Percentiles rank a stretch among this genome's conserved stretches.
These are phyloP conservation scores for Kryptolebias ocellatus DNA, from an alignment of 2,797 vertebrate species.

Conservation along the genomic window DNA sequence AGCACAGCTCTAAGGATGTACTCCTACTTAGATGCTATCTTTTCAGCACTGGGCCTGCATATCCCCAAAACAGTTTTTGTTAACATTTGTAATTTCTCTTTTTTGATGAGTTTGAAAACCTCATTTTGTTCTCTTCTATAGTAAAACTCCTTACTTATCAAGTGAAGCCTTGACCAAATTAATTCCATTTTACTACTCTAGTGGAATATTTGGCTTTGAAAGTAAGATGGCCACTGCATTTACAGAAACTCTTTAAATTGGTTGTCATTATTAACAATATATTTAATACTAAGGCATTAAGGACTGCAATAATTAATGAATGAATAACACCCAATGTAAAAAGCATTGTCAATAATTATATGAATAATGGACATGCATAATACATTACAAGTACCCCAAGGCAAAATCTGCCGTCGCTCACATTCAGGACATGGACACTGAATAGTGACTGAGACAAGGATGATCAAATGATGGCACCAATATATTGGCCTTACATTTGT, in stretches of 20 bases:
- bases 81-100: constrained; percentile 37
- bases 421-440: constrained; percentile 83
- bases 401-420: constrained; percentile 85
- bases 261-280: constrained; percentile 88
- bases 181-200: neutral
- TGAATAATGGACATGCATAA: constrained; percentile 91
- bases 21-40: constrained; percentile 52
- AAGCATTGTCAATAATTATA: constrained; percentile 93
- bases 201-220: constrained; percentile 38
- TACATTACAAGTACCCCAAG: constrained; percentile 89
- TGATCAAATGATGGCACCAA: constrained; percentile 85
- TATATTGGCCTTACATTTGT: constrained; percentile 73
- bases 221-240: constrained; percentile 60
- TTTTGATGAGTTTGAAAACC: constrained; percentile 22
- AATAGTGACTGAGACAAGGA: constrained; percentile 83
- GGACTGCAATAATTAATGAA: constrained; percentile 88
- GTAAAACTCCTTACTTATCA: constrained; percentile 22
- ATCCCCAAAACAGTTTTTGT: constrained; percentile 43
- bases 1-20: constrained; percentile 41
- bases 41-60: constrained; percentile 44
- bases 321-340: constrained; percentile 91
- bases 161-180: constrained; percentile 22
- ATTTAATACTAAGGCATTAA: constrained; percentile 86
- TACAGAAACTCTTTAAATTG: constrained; percentile 68
- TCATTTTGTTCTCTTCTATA: constrained; percentile 12